These are phyloP conservation scores for Pagrus major DNA, from an alignment of 2,113 vertebrate species.

Conservation along the genomic window DNA sequence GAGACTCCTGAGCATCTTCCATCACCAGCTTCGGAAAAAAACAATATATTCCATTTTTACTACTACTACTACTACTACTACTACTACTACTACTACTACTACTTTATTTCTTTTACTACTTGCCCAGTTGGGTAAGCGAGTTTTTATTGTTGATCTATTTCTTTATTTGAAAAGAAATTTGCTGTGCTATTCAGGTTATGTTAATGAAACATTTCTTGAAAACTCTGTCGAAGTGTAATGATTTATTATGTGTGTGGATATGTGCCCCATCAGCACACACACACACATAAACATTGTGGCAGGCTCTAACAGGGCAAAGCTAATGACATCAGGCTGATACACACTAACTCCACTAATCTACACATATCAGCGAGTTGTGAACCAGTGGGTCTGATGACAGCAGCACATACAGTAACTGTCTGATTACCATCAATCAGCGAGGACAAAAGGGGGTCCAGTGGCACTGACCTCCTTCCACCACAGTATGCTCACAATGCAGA, in stretches of 20 bases:
- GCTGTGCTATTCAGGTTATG: background rate
- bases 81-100: no score
- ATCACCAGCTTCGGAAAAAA: no score
- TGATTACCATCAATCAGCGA: slow-evolving; percentile 45
- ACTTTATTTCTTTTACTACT: no score
- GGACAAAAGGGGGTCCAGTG: slow-evolving; percentile 32
- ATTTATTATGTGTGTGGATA: slow-evolving; percentile 9
- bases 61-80: no score
- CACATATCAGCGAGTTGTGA: slow-evolving; percentile 38
- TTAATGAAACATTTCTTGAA: background rate
- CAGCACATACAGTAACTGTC: slow-evolving; percentile 16
- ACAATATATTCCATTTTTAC: no score
- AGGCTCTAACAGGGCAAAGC: background rate
- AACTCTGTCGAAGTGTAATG: background rate
- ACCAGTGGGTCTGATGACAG: slow-evolving; percentile 40
- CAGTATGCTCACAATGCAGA: slow-evolving; percentile 64
- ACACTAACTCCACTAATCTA: slow-evolving; percentile 24
- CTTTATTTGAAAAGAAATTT: background rate
- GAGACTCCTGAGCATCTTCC: no score
- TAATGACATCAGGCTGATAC: slow-evolving; percentile 50
- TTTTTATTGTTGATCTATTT: no score
- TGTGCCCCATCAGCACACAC: background rate
- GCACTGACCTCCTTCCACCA: slow-evolving; percentile 33
- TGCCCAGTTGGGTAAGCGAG: no score
- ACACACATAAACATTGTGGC: background rate